A percentile compares a stretch with the other conserved stretches of the same genome.
Evolutionary conservation across 2,888 invertebrate genomes (phyloP).

Genomic region (Hemithea aestivaria): DNA sequence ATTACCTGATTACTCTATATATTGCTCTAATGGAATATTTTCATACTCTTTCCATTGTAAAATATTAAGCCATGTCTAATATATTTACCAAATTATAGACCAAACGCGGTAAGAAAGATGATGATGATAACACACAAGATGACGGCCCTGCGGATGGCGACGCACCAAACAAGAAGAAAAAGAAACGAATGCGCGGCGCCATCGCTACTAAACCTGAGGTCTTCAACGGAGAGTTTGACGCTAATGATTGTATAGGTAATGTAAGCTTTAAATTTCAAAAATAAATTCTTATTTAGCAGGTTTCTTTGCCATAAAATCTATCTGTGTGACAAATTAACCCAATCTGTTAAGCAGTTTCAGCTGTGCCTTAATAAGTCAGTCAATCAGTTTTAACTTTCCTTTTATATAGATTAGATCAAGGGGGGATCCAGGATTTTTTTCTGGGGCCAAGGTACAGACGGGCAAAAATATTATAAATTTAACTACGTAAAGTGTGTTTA

Average conservation of each 20-base stretch:
- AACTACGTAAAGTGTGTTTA: too few relatives aligned
- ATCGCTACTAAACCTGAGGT: conserved; percentile 60
- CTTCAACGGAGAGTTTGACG: conserved; percentile 67
- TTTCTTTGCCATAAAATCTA: neutral
- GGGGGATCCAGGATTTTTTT: too few relatives aligned
- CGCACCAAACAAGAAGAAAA: conserved; percentile 53
- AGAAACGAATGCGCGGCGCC: conserved; percentile 62
- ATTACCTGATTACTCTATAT: too few relatives aligned
- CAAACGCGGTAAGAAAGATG: conserved; percentile 71
- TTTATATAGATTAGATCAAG: too few relatives aligned
- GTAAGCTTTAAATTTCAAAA: neutral
- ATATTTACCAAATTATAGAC: conserved; percentile 36
- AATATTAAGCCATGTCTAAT: neutral
- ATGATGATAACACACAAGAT: conserved; percentile 55
- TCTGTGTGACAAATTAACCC: too few relatives aligned
- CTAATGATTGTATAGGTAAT: conserved; percentile 64
- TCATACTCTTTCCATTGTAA: too few relatives aligned
- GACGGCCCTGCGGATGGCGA: conserved; percentile 53
- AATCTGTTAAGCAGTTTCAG: too few relatives aligned
- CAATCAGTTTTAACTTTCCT: too few relatives aligned
- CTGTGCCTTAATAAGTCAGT: too few relatives aligned
- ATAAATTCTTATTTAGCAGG: neutral
- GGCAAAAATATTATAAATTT: too few relatives aligned
- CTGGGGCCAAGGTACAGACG: too few relatives aligned
- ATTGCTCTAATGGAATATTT: too few relatives aligned